Base-by-base conservation (phyloP, 2,888 invertebrate species). In the Drosophila mulleri region DNA sequence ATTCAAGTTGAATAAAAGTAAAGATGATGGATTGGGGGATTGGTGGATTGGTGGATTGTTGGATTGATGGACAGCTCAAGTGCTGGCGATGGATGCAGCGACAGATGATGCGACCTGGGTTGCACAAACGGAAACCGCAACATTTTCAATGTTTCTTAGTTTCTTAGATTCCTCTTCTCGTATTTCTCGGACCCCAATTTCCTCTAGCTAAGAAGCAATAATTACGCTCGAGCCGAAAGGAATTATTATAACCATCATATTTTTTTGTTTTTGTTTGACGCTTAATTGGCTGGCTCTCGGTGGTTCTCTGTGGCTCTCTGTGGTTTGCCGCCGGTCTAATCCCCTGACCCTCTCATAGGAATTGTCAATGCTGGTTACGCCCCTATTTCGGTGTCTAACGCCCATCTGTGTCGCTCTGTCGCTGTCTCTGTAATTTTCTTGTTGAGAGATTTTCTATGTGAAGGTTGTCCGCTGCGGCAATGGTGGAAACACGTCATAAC, bases 361-460 rank as follows among this genome's bases (percentile, higher is more conserved):
- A 79, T 79, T 81, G 82, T 79, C 77, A 82, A 81, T 68, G 69
- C 72, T 77, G 65, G 47, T 52, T 42, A 74, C 72, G 74, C 71
- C 74, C 67, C 20, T 54, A 62, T 65, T 53, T 29, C 61, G 45
- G 50, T 72, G 52, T 37, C 52, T 37, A 56, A 65, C 67, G 54
- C 62, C 75, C 66, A 42, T 54, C 42, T 64, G 68, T n/a, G 50
- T 29, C 29, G 29, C 72, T 61, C 29, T 20, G 44, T 63, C 11
- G 26, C 3, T 14, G 62, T 64, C 67, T 62, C 50, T 82, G 79
- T 87, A 91, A 91, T 91, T 91, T 91, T 91, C 90, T 89, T 89
- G 91, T 84, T 91, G 91, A 91, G 82, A 91, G 91, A 87, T 81
- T 91, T 91, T 91, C 86, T 91, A 87, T 91, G 91, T 91, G 91